Conservation (phyloP, 2,888 invertebrate genomes). For the Nephrotoma guestfalica region DNA sequence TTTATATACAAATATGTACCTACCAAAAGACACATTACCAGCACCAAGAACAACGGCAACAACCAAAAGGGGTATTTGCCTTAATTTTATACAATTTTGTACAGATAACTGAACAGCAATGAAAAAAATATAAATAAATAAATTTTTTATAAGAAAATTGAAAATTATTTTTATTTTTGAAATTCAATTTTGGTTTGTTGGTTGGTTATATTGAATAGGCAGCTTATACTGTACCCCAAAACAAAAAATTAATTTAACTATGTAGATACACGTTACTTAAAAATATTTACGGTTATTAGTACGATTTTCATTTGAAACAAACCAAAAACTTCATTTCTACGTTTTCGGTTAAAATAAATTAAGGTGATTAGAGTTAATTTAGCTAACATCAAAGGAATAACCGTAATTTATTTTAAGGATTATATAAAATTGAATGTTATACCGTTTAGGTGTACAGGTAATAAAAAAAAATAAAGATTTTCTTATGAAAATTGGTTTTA, state of each 20-base stretch:
- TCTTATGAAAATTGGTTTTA: neutral
- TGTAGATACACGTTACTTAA: neutral
- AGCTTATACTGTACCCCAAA: neutral
- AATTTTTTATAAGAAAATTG: neutral
- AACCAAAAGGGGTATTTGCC: neutral
- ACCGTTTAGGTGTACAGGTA: neutral
- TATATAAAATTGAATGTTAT: neutral
- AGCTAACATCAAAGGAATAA: neutral
- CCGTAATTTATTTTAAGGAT: neutral
- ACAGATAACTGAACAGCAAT: neutral
- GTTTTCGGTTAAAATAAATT: neutral
- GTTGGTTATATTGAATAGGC: neutral
- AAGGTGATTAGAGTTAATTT: neutral
- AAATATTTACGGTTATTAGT: neutral
- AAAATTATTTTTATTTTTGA: neutral
- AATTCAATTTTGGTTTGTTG: neutral
- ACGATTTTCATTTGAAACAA: neutral
- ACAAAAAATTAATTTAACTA: neutral
- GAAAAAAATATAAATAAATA: neutral
- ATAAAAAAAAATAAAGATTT: neutral
- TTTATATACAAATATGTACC: neutral
- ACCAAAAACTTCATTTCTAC: neutral
- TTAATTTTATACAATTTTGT: neutral
- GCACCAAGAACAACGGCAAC: neutral
- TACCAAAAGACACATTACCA: neutral